Base-by-base conservation (phyloP, 2,113 vertebrate species). In the Apteryx mantelli region DNA sequence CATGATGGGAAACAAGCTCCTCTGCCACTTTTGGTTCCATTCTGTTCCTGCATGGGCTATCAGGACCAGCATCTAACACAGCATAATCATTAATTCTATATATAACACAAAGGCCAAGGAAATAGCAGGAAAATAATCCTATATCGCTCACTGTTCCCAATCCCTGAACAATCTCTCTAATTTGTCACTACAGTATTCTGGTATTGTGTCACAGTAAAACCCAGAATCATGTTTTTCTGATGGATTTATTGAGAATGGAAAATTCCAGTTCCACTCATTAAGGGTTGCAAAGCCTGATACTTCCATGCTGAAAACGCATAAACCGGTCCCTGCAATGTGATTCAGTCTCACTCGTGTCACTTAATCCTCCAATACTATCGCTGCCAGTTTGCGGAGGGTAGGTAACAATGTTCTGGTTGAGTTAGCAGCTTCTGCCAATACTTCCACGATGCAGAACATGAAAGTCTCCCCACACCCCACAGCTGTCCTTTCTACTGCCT, bases 1-100 rank as follows among this genome's bases (percentile, higher is more conserved):
- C 76, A 44, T 63, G 73, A 71, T 78, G 24, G 60, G 64, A 87
- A 96, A 83, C 53, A 92, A 94, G 65, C 25, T 92, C 82, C 44
- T 83, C 64, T 92, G 71, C 83, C 89, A 78, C 68, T 83, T 81
- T 46, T 88, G 76, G 38, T 82, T 75, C 63, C 64, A 63, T 56
- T 86, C 70, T 79, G 48, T 28, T 82, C 63, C 56, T 26, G 70
- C 28, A 34, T 73, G n/a, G 44, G 74, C 42, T 82, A 48, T 76
- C 22, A 74, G 48, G n/a, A 74, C 40, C 20, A 2, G 0, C 30
- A 38, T 20, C 9, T 38, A 48, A 34, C 0, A 1, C 1, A 11
- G 36, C 60, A 36, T 25, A 24, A 38, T 40, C 63, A 38, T 38
- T 38, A 65, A 52, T 8, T 42, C 58, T 90, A 19, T 30, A 32